phyloP scores from a whole-genome alignment of 1,140 invertebrate species.

The Apis florea region DNA sequence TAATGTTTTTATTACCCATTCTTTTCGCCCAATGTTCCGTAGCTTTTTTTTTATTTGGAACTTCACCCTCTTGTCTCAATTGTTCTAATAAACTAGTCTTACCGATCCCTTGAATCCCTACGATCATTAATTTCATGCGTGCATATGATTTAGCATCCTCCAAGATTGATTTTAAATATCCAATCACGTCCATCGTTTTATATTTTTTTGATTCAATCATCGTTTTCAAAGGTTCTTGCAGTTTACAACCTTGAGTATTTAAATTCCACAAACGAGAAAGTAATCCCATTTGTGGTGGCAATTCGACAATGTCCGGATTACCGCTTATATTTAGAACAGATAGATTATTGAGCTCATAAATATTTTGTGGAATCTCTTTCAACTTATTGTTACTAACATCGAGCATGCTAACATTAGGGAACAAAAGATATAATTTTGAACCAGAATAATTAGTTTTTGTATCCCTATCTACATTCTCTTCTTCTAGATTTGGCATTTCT shows the following conservation, averaged over 20 bases:
- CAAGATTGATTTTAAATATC: slow-evolving; percentile 94
- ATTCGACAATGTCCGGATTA: slow-evolving; percentile 90
- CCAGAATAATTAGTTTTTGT: slow-evolving; percentile 65
- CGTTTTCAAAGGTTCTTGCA: slow-evolving; percentile 93
- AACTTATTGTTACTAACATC: slow-evolving; percentile 95
- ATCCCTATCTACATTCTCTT: slow-evolving; percentile 71
- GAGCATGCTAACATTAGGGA: slow-evolving; percentile 96
- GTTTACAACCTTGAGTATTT: slow-evolving; percentile 93
- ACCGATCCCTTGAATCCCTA: slow-evolving; percentile 93
- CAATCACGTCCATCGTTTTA: slow-evolving; percentile 98
- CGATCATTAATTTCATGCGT: slow-evolving; percentile 98
- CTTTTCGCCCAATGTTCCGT: slow-evolving; percentile 96
- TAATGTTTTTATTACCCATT: slow-evolving; percentile 94
- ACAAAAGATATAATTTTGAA: slow-evolving; percentile 84
- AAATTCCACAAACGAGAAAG: slow-evolving; percentile 97
- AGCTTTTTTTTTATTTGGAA: slow-evolving; percentile 87
- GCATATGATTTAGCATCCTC: slow-evolving; percentile 96
- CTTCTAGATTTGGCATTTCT: slow-evolving; percentile 70
- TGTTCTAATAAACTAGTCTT: slow-evolving; percentile 93
- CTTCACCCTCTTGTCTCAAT: slow-evolving; percentile 91
- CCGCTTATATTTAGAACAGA: slow-evolving; percentile 97
- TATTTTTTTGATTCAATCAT: slow-evolving; percentile 96
- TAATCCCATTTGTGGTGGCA: slow-evolving; percentile 97
- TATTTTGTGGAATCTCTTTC: slow-evolving; percentile 89
- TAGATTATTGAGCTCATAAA: slow-evolving; percentile 92